These are phyloP conservation scores for Sinocyclocheilus anophthalmus DNA, from an alignment of 2,113 vertebrate species.

Conservation along the genomic window DNA sequence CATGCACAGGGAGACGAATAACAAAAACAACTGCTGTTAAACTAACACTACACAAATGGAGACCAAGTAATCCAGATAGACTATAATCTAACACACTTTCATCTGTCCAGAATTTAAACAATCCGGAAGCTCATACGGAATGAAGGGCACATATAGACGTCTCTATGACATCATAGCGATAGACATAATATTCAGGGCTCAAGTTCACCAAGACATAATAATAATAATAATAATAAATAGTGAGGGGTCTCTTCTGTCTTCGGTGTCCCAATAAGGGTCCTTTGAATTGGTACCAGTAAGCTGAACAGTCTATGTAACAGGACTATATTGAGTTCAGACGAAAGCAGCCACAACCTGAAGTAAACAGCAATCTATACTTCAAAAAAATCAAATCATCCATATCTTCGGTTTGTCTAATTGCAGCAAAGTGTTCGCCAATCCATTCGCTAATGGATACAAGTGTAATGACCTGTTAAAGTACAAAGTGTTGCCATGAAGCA, in stretches of 20 bases:
- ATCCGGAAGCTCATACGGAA: constrained; percentile 14
- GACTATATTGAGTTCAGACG: background rate
- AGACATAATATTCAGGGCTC: constrained; percentile 20
- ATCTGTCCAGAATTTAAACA: background rate
- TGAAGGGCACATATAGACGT: background rate
- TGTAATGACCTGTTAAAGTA: background rate
- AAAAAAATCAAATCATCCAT: background rate
- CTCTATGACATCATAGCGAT: background rate
- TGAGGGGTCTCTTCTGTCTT: constrained; percentile 4
- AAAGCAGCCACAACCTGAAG: constrained; percentile 19
- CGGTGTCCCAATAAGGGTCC: background rate
- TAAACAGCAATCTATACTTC: constrained; percentile 23
- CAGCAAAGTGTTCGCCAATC: background rate
- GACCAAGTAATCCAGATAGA: constrained; percentile 21
- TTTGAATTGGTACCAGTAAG: constrained; percentile 1
- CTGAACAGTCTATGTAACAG: constrained; percentile 17
- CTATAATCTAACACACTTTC: constrained; percentile 12
- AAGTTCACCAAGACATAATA: background rate
- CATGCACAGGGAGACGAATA: background rate
- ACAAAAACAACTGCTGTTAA: constrained; percentile 15
- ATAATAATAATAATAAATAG: constrained; percentile 9
- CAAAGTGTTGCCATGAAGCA: background rate
- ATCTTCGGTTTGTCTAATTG: background rate
- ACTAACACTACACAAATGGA: constrained; percentile 12
- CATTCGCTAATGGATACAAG: constrained; percentile 5